Evolutionary conservation across 2,888 invertebrate species (phyloP).

Genomic region (Orchesellides sinensis): DNA sequence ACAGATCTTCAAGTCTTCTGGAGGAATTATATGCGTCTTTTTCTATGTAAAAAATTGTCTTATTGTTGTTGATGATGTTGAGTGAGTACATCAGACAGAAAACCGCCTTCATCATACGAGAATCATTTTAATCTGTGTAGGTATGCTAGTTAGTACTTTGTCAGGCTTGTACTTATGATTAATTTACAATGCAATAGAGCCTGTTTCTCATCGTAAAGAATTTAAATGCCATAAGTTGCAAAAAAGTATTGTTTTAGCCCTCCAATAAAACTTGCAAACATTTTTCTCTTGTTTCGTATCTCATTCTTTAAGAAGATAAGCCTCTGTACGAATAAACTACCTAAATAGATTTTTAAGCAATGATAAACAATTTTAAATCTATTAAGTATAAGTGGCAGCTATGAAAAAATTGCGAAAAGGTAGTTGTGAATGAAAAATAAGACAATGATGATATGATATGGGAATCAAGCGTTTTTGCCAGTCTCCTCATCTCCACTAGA

Average conservation of each 20-base stretch:
- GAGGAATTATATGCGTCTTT: conserved; percentile 1
- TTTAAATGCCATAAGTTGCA: too few relatives aligned
- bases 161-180: too few relatives aligned
- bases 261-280: too few relatives aligned
- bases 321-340: not conserved
- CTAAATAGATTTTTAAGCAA: conserved; percentile 5
- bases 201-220: too few relatives aligned
- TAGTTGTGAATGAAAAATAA: not conserved
- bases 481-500: conserved; percentile 1
- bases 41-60: not conserved
- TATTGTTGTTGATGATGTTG: not conserved
- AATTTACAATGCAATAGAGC: too few relatives aligned
- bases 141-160: too few relatives aligned
- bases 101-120: not conserved
- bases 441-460: not conserved
- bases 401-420: not conserved
- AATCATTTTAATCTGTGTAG: too few relatives aligned
- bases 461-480: not conserved
- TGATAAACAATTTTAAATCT: conserved; percentile 5
- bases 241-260: too few relatives aligned
- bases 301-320: conserved; percentile 1
- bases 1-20: conserved; percentile 26
- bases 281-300: not conserved
- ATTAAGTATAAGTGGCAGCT: not conserved
- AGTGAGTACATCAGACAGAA: not conserved